A percentile compares a stretch with the other conserved stretches of the same genome.
These are phyloP conservation scores for Drosophila percnosoma DNA, from an alignment of 2,888 invertebrate species.

Conservation along the genomic window DNA sequence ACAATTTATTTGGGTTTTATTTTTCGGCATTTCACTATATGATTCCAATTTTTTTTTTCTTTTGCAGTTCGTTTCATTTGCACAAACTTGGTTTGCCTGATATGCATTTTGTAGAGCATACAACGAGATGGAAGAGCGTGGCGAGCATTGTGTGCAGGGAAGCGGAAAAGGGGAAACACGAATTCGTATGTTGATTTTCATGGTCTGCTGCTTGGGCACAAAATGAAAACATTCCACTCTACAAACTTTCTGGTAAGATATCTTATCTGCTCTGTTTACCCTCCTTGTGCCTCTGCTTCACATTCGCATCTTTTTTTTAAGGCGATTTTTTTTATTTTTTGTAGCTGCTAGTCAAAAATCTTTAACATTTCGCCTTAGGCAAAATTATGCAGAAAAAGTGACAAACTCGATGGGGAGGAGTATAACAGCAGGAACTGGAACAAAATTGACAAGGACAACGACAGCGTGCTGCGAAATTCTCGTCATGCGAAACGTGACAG, in stretches of 20 bases:
- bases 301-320: conserved; percentile 1
- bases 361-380: conserved; percentile 57
- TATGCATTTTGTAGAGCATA: conserved; percentile 56
- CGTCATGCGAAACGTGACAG: conserved; percentile 70
- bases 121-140: conserved; percentile 28
- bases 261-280: conserved; percentile 62
- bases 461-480: conserved; percentile 45
- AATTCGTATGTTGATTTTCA: conserved; percentile 77
- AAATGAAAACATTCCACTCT: conserved; percentile 77
- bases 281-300: conserved; percentile 5
- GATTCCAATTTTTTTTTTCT: too few species aligned
- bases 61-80: conserved; percentile 28
- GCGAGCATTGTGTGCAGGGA: conserved; percentile 22
- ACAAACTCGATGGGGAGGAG: conserved; percentile 23
- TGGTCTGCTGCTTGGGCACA: conserved; percentile 75
- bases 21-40: conserved; percentile 17
- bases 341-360: conserved; percentile 29
- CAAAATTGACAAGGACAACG: conserved; percentile 51
- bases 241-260: conserved; percentile 52
- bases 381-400: conserved; percentile 69
- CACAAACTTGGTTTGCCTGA: conserved; percentile 39
- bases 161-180: conserved; percentile 22
- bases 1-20: conserved; percentile 23
- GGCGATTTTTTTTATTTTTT: conserved; percentile 27
- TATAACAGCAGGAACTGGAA: conserved; percentile 34